phyloP scores from a whole-genome alignment of 2,113 vertebrate species.

The Mobula birostris region DNA sequence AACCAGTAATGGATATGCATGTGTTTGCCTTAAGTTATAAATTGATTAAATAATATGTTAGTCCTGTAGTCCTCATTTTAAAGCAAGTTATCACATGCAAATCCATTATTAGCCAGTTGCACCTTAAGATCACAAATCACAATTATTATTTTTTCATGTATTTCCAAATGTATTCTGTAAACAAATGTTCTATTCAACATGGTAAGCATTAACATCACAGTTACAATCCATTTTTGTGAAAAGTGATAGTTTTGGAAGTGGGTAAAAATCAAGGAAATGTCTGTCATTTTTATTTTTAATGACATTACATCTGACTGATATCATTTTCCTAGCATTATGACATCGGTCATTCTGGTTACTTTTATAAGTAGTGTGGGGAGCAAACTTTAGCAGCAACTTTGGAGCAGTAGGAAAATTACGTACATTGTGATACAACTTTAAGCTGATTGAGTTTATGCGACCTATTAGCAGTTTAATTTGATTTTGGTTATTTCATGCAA shows the following conservation, averaged over 20 bases:
- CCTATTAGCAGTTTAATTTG: not conserved
- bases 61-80: not conserved
- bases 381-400: not conserved
- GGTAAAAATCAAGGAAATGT: not conserved
- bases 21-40: not conserved
- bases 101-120: conserved; percentile 23
- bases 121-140: conserved; percentile 32
- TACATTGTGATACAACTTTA: conserved; percentile 5
- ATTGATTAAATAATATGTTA: conserved; percentile 12
- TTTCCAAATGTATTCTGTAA: conserved; percentile 21
- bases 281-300: not conserved
- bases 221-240: conserved; percentile 18
- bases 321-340: not conserved
- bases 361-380: not conserved
- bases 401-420: not conserved
- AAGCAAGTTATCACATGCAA: conserved; percentile 27
- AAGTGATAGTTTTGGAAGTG: conserved; percentile 1
- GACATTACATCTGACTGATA: not conserved
- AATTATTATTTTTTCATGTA: conserved; percentile 9
- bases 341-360: not conserved
- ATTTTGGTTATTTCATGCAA: conserved; percentile 1
- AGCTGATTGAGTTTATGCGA: not conserved
- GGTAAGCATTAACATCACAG: not conserved
- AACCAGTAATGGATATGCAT: conserved; percentile 9
- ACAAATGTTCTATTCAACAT: not conserved